phyloP scores from a whole-genome alignment of 1,140 invertebrate genomes.

The Drosophila biarmipes region DNA sequence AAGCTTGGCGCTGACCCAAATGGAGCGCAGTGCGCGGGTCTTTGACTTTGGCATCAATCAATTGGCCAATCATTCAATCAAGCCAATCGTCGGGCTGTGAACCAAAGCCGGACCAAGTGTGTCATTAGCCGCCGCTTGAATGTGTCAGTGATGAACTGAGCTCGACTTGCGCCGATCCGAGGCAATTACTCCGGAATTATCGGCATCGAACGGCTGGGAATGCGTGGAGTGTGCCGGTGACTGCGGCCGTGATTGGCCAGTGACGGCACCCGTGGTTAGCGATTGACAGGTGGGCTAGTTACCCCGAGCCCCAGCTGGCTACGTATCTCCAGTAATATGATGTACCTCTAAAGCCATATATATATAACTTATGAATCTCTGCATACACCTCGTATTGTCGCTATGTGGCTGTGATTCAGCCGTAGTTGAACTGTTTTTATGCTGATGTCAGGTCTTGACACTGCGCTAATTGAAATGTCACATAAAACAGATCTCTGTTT shows the following conservation, averaged over 20 bases:
- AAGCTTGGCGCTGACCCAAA: conserved; percentile 22
- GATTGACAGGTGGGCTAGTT: not conserved
- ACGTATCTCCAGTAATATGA: not conserved
- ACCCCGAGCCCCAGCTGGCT: not conserved
- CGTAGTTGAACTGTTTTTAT: conserved; percentile 53
- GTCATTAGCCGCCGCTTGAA: not conserved
- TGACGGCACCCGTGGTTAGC: conserved; percentile 22
- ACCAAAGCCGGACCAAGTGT: conserved; percentile 1
- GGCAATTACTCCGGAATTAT: conserved; percentile 29
- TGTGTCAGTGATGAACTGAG: conserved; percentile 30
- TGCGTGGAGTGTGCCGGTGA: conserved; percentile 19
- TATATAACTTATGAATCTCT: not conserved
- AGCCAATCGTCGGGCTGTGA: conserved; percentile 16
- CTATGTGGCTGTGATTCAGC: conserved; percentile 22
- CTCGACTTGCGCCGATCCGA: conserved; percentile 3
- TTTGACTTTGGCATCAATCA: conserved; percentile 9
- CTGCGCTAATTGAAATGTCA: conserved; percentile 70
- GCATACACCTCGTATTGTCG: not conserved
- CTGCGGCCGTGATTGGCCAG: conserved; percentile 11
- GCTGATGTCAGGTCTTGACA: conserved; percentile 49
- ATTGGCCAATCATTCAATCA: conserved; percentile 24
- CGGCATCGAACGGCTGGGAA: conserved; percentile 14
- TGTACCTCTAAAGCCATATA: not conserved
- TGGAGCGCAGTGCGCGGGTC: conserved; percentile 2
- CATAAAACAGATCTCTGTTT: conserved; percentile 32